phyloP scores from a whole-genome alignment of 2,888 invertebrate species.

The Colostygia pectinataria region DNA sequence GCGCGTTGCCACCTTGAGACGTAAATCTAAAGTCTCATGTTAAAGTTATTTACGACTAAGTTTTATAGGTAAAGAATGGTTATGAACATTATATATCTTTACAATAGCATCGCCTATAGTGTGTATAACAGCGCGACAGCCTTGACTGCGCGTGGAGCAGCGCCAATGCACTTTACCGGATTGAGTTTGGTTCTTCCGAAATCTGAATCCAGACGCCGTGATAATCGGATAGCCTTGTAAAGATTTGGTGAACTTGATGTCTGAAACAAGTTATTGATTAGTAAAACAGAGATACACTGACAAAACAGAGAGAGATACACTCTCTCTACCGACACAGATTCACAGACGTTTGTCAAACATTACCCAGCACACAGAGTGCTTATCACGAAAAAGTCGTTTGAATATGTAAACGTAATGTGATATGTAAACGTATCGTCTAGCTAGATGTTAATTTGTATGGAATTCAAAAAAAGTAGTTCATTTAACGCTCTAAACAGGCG shows the following conservation, averaged over 20 bases:
- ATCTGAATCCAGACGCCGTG: slow-evolving; percentile 11
- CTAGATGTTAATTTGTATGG: too few relatives aligned
- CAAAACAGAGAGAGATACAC: too few relatives aligned
- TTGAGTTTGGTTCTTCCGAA: slow-evolving; percentile 3
- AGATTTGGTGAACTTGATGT: slow-evolving; percentile 7
- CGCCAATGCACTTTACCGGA: slow-evolving; percentile 9
- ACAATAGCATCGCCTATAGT: slow-evolving; percentile 26
- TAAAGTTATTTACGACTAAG: slow-evolving; percentile 7
- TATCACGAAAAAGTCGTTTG: too few relatives aligned
- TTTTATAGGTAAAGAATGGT: slow-evolving; percentile 13
- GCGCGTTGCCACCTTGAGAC: too few relatives aligned
- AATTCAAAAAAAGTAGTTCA: too few relatives aligned
- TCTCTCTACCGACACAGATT: too few relatives aligned
- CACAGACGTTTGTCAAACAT: too few relatives aligned
- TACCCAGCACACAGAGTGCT: too few relatives aligned
- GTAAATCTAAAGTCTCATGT: too few relatives aligned
- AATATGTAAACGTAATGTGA: too few relatives aligned
- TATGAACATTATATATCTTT: slow-evolving; percentile 28
- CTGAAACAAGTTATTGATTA: background rate
- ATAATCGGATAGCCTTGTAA: slow-evolving; percentile 12
- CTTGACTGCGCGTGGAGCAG: slow-evolving; percentile 9
- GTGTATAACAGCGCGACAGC: slow-evolving; percentile 22
- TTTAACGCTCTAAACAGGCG: too few relatives aligned
- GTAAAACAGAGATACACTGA: background rate
- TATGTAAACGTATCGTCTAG: too few relatives aligned